phyloP scores from a whole-genome alignment of 2,113 vertebrate species.

The Enhydra lutris region DNA sequence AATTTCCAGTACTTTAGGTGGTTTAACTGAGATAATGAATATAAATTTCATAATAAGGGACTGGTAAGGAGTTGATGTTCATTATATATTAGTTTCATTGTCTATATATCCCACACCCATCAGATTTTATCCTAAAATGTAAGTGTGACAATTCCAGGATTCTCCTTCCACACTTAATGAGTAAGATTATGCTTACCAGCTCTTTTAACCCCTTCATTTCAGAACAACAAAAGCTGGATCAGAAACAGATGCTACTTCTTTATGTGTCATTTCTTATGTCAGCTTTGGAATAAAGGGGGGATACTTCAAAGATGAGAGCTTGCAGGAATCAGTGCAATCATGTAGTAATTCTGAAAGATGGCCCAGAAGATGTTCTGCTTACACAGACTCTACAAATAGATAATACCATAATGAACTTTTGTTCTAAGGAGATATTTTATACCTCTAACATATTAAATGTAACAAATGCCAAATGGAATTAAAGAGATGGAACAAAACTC shows the following conservation, averaged over 20 bases:
- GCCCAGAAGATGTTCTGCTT: conserved; percentile 23
- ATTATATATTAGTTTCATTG: neutral
- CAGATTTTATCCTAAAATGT: conserved; percentile 35
- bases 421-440: conserved; percentile 45
- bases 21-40: neutral
- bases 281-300: neutral
- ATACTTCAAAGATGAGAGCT: conserved; percentile 8
- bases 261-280: neutral
- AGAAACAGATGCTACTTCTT: neutral
- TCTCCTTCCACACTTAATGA: neutral
- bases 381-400: neutral
- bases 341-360: neutral
- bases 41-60: neutral
- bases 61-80: neutral
- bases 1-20: neutral
- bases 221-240: neutral
- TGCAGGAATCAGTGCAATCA: conserved; percentile 39
- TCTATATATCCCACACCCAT: neutral
- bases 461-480: conserved; percentile 33
- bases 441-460: conserved; percentile 51
- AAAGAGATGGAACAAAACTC: conserved; percentile 29
- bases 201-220: neutral
- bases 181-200: neutral
- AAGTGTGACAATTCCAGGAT: neutral
- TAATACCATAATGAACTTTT: neutral